These are phyloP conservation scores for Tyria jacobaeae DNA, from an alignment of 2,888 invertebrate genomes.

Conservation along the genomic window DNA sequence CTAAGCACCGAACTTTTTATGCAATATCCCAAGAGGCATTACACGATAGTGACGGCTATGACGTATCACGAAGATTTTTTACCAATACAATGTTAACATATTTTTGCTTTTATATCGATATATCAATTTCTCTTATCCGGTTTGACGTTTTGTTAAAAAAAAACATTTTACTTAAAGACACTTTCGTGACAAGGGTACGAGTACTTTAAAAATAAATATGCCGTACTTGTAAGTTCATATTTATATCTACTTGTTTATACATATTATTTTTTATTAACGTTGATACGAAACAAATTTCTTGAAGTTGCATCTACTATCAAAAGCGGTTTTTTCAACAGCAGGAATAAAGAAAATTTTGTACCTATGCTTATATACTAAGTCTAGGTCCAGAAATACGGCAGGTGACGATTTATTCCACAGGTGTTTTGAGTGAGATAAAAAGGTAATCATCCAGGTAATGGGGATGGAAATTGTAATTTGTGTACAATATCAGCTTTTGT, in stretches of 20 bases:
- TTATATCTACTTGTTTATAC: not conserved
- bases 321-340: too few species aligned
- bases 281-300: too few species aligned
- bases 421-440: too few species aligned
- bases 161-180: constrained; percentile 56
- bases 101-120: constrained; percentile 86
- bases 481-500: too few species aligned
- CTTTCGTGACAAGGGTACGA: constrained; percentile 61
- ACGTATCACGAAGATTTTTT: constrained; percentile 83
- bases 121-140: constrained; percentile 81
- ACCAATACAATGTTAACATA: constrained; percentile 79
- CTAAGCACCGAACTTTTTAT: constrained; percentile 68
- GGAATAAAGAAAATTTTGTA: too few species aligned
- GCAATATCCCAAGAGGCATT: constrained; percentile 76
- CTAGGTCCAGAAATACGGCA: too few species aligned
- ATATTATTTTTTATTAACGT: not conserved
- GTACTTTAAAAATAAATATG: constrained; percentile 10
- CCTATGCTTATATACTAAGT: too few species aligned
- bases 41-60: constrained; percentile 80
- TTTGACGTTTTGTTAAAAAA: constrained; percentile 66
- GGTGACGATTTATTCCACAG: too few species aligned
- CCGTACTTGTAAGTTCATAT: not conserved
- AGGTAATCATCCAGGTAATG: too few species aligned
- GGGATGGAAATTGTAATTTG: too few species aligned
- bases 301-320: too few species aligned